phyloP scores from a whole-genome alignment of 2,113 vertebrate genomes.

The Menidia beryllina region DNA sequence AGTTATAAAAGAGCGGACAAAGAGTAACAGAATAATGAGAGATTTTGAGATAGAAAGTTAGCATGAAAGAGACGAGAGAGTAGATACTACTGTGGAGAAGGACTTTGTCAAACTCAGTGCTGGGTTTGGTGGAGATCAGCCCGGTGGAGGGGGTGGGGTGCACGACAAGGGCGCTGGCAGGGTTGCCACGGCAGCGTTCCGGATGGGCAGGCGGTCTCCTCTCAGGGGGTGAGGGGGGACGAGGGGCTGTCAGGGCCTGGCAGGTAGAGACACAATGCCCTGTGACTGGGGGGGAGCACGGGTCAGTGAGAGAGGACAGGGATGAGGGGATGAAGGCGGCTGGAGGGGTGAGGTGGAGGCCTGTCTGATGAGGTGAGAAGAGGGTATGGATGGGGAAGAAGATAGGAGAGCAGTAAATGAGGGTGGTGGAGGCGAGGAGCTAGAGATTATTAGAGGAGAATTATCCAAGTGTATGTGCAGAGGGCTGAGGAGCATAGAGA shows the following conservation, averaged over 20 bases:
- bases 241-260: conserved; percentile 79
- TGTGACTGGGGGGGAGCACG: conserved; percentile 77
- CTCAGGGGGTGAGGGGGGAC: conserved; percentile 70
- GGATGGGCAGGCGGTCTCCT: conserved; percentile 80
- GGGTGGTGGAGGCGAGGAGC: conserved; percentile 56
- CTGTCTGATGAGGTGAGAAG: conserved; percentile 78
- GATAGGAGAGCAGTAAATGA: conserved; percentile 63
- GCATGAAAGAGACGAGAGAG: conserved; percentile 33
- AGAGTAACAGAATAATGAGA: conserved; percentile 70
- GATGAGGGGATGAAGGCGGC: conserved; percentile 63
- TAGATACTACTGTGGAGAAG: conserved; percentile 26
- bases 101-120: conserved; percentile 69
- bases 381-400: conserved; percentile 41
- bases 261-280: conserved; percentile 80
- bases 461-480: conserved; percentile 74
- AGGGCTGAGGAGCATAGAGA: conserved; percentile 36
- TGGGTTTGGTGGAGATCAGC: conserved; percentile 44
- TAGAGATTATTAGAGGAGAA: conserved; percentile 76
- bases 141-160: conserved; percentile 31
- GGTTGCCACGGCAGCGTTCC: conserved; percentile 79
- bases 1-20: conserved; percentile 20
- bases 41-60: conserved; percentile 43
- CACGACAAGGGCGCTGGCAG: conserved; percentile 63
- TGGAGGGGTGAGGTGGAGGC: conserved; percentile 65
- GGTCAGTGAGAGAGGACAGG: conserved; percentile 80